Conservation (phyloP, 2,888 invertebrate genomes). For the Nomada lathburiana region DNA sequence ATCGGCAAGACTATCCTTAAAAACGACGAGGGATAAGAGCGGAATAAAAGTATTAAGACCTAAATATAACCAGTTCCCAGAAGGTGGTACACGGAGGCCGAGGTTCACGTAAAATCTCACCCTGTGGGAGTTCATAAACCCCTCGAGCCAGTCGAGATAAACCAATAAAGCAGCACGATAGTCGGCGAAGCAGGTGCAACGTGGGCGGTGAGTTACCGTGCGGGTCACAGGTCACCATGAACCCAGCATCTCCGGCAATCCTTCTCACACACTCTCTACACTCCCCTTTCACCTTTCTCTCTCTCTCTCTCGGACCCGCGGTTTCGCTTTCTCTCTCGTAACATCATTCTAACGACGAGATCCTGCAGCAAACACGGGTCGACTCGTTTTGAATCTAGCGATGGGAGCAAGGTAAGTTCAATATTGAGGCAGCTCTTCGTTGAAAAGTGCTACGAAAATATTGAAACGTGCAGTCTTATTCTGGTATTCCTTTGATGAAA, state of each 20-base stretch:
- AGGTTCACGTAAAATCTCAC: slow-evolving; percentile 75
- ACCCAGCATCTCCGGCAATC: slow-evolving; percentile 75
- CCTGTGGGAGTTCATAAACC: slow-evolving; percentile 70
- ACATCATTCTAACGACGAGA: slow-evolving; percentile 65
- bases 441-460: neutral
- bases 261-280: slow-evolving; percentile 69
- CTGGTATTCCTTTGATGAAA: neutral
- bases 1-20: slow-evolving; percentile 11
- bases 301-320: neutral
- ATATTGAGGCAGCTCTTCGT: neutral
- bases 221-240: slow-evolving; percentile 77
- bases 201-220: slow-evolving; percentile 81
- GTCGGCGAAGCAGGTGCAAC: slow-evolving; percentile 80
- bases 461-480: neutral
- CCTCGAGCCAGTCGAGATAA: slow-evolving; percentile 75
- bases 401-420: slow-evolving; percentile 16
- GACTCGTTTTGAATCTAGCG: slow-evolving; percentile 19
- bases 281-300: slow-evolving; percentile 53
- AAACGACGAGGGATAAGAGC: slow-evolving; percentile 28
- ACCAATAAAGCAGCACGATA: slow-evolving; percentile 80
- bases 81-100: slow-evolving; percentile 66
- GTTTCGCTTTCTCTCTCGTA: slow-evolving; percentile 34
- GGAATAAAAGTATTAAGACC: slow-evolving; percentile 57
- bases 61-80: slow-evolving; percentile 56
- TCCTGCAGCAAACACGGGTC: slow-evolving; percentile 50